Base-by-base conservation (phyloP, 2,888 invertebrate genomes). In the Plemyria rubiginata region DNA sequence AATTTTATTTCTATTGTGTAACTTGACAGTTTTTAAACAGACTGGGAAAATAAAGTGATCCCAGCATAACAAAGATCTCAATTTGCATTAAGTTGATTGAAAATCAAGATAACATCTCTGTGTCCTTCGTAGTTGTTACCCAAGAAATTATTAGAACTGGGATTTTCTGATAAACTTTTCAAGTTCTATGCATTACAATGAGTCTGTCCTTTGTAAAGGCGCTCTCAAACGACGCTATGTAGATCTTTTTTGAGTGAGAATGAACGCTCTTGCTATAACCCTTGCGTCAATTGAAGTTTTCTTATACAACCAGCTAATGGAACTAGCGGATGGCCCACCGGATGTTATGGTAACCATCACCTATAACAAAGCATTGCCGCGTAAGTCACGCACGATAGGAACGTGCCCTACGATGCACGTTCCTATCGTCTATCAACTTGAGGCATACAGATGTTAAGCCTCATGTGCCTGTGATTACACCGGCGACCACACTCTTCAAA, bases 121-220 rank as follows among this genome's bases (percentile, higher is more conserved):
- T 40, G 29, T 38, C 46, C 51, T 28, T 15, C 16, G 45, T 16
- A 45, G 43, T 51, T 45, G 32, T 36, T 22, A 46, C 40, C 41
- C 32, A 41, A 56, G 40, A 36, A 56, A 52, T 61, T 62, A 56
- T 53, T 48, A 53, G 53, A 36, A 53, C 40, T 38, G 12, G n/a
- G 43, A 53, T 62, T 53, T 61, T 62, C 56, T 49, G 53, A 53
- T 56, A 62, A 40, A 40, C 36, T 53, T 55, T 56, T 62, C 45
- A 40, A 56, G 48, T 56, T 53, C 56, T 56, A 62, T 62, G 62
- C 62, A 62, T 62, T 48, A 62, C 62, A 62, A 62, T 62, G 62
- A 62, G 56, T 52, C 52, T 28, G 16, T 45, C 16, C 16, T 45
- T 15, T 16, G 8, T 45, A 45, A 45, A 45, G 45, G 16, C 16